phyloP scores from a whole-genome alignment of 2,888 invertebrate genomes.

The Apamea epomidion region DNA sequence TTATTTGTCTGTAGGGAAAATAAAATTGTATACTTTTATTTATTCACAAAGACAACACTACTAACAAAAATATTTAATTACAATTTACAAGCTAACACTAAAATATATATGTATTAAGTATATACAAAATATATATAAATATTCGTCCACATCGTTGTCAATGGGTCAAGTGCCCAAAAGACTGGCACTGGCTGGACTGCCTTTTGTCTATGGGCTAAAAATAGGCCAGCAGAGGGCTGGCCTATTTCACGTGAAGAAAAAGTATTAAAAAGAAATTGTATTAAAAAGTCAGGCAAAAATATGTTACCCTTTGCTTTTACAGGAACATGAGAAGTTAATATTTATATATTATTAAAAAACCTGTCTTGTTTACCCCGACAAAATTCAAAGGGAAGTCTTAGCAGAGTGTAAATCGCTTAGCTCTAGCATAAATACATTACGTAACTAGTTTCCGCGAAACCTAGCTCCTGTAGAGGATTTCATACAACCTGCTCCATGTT shows the following conservation, averaged over 20 bases:
- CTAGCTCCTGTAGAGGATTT: conserved; percentile 5
- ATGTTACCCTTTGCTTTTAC: not conserved
- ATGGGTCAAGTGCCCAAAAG: no score
- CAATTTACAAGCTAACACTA: no score
- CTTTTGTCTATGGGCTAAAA: no score
- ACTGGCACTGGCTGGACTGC: no score
- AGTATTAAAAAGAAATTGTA: not conserved
- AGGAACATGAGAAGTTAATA: not conserved
- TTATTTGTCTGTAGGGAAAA: not conserved
- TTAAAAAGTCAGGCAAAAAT: not conserved
- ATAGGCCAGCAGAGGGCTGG: no score
- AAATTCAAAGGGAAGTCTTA: conserved; percentile 8
- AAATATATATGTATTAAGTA: no score
- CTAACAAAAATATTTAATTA: no score
- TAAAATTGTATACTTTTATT: no score
- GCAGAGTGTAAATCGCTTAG: conserved; percentile 1
- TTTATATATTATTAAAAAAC: not conserved
- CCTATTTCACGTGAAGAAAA: no score
- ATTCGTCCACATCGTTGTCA: no score
- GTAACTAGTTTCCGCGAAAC: not conserved
- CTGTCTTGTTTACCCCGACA: conserved; percentile 9
- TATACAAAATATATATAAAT: no score
- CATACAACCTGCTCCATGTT: not conserved
- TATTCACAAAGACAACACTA: no score
- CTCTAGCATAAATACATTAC: conserved; percentile 4